Evolutionary conservation across 1,140 invertebrate genomes (phyloP).

Genomic region (Drosophila nebulosa): DNA sequence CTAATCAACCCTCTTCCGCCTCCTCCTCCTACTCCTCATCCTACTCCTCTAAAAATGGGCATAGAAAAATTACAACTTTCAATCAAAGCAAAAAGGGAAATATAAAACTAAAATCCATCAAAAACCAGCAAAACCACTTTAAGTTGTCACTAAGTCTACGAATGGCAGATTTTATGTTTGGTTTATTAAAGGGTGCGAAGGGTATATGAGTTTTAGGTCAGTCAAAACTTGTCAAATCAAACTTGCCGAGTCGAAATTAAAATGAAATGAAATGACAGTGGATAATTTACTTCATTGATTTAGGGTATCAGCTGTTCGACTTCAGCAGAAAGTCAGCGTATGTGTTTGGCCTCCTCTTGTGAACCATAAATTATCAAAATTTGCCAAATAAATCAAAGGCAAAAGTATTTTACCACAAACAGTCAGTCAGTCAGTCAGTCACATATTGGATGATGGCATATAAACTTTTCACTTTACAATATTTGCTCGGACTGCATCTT

Average conservation of each 20-base stretch:
- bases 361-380: slow-evolving; percentile 69
- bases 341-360: not conserved
- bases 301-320: slow-evolving; percentile 22
- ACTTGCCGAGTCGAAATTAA: too few species aligned
- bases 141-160: slow-evolving; percentile 12
- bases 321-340: not conserved
- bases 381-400: slow-evolving; percentile 62
- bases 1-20: not conserved
- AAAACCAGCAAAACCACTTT: slow-evolving; percentile 55
- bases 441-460: slow-evolving; percentile 56
- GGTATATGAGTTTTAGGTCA: not conserved
- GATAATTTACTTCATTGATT: too few species aligned
- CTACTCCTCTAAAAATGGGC: slow-evolving; percentile 11
- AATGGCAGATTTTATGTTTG: not conserved
- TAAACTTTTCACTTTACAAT: slow-evolving; percentile 74
- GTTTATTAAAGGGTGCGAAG: not conserved
- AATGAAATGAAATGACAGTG: too few species aligned
- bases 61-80: slow-evolving; percentile 64
- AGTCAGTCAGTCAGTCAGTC: too few species aligned
- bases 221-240: too few species aligned
- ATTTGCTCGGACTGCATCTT: slow-evolving; percentile 53
- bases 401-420: slow-evolving; percentile 33
- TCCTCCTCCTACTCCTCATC: slow-evolving; percentile 13
- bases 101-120: slow-evolving; percentile 52
- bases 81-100: slow-evolving; percentile 46